Percentiles rank a stretch among this genome's conserved stretches.
phyloP scores from a whole-genome alignment of 2,888 invertebrate species.

The Mechanitis mazaeus region DNA sequence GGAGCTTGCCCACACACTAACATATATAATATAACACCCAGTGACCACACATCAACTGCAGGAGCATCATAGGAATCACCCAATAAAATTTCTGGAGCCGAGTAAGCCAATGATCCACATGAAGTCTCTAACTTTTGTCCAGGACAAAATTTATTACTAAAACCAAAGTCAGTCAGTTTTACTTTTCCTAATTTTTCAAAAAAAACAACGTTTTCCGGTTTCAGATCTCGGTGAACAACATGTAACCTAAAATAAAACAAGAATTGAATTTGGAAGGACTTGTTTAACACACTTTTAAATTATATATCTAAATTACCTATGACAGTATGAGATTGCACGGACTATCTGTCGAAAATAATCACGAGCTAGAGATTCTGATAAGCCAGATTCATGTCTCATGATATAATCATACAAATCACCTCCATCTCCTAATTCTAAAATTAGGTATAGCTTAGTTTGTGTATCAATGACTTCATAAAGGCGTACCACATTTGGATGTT shows the following conservation, averaged over 20 bases:
- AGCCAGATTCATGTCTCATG: conserved; percentile 94
- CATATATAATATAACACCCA: conserved; percentile 99
- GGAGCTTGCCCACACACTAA: conserved; percentile 98
- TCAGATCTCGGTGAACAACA: conserved; percentile 90
- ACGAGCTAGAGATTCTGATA: conserved; percentile 88
- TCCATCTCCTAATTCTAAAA: conserved; percentile 98
- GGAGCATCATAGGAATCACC: conserved; percentile 99
- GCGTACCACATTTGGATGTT: conserved; percentile 98
- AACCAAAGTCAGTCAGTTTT: conserved; percentile 99
- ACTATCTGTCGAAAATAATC: conserved; percentile 98
- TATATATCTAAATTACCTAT: conserved; percentile 80
- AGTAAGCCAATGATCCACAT: conserved; percentile 98
- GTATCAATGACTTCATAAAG: conserved; percentile 99
- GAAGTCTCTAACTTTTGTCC: conserved; percentile 98
- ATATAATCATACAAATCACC: conserved; percentile 99
- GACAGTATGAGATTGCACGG: conserved; percentile 98
- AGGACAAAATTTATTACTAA: conserved; percentile 96
- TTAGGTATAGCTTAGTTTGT: conserved; percentile 96
- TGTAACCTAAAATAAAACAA: conserved; percentile 68
- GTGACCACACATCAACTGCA: conserved; percentile 99
- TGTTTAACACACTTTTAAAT: background rate
- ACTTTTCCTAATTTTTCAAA: conserved; percentile 98
- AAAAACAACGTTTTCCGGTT: conserved; percentile 99
- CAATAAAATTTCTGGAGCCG: conserved; percentile 98
- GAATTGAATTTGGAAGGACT: conserved; percentile 4